A percentile compares a stretch with the other conserved stretches of the same genome.
Evolutionary conservation across 2,113 vertebrate genomes (phyloP).

Genomic region (Microtus montanus): DNA sequence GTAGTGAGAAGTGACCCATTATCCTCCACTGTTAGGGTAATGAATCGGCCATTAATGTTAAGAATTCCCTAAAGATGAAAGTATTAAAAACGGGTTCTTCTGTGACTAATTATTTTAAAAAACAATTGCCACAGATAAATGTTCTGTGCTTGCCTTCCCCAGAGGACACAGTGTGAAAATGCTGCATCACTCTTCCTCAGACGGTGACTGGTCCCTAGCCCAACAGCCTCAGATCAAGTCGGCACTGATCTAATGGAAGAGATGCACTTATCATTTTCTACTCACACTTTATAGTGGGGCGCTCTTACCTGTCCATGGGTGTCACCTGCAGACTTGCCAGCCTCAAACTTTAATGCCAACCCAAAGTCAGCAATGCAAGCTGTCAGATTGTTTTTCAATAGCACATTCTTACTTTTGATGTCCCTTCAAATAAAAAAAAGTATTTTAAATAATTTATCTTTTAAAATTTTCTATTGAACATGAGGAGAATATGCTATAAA

Average conservation of each 20-base stretch:
- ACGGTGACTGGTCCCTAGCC: not conserved
- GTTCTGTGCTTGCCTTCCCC: conserved; percentile 3
- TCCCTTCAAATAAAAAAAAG: conserved; percentile 88
- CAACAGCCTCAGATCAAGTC: not conserved
- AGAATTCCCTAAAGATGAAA: conserved; percentile 3
- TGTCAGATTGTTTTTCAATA: conserved; percentile 96
- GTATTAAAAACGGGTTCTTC: conserved; percentile 15
- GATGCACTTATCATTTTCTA: conserved; percentile 27
- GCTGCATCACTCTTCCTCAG: not conserved
- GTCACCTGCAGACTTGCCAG: conserved; percentile 97
- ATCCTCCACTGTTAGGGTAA: not conserved
- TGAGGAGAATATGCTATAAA: not conserved
- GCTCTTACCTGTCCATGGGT: conserved; percentile 96
- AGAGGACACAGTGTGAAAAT: conserved; percentile 33
- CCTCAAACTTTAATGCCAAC: conserved; percentile 97
- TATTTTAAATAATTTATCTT: conserved; percentile 55
- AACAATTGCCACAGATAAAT: not conserved
- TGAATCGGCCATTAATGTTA: conserved; percentile 1
- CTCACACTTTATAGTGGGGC: not conserved
- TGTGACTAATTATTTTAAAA: conserved; percentile 9
- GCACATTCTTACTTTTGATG: conserved; percentile 98
- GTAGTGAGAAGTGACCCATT: conserved; percentile 8
- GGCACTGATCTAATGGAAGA: not conserved
- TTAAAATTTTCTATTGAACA: not conserved
- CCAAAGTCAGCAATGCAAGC: conserved; percentile 98